phyloP scores from a whole-genome alignment of 1,140 invertebrate species.

The Papilio aristodemus region DNA sequence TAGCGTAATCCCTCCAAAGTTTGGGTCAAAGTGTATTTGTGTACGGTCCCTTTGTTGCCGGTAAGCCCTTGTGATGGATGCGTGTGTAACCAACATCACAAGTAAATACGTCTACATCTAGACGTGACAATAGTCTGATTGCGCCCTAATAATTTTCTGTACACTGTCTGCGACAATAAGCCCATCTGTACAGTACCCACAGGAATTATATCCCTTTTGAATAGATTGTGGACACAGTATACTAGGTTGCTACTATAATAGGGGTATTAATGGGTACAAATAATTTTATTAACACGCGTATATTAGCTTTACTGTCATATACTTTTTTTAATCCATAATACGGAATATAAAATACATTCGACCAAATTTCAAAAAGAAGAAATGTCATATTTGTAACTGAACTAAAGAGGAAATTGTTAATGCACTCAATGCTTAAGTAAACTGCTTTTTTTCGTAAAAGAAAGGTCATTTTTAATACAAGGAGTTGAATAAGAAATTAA shows the following conservation, averaged over 20 bases:
- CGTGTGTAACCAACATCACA: constrained; percentile 14
- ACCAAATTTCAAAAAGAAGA: no score
- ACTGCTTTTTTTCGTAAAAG: no score
- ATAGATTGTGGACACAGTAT: background rate
- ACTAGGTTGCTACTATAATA: background rate
- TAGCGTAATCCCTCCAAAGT: constrained; percentile 11
- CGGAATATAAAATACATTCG: no score
- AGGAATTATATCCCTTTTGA: constrained; percentile 22
- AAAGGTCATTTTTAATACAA: no score
- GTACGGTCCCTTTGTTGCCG: constrained; percentile 9
- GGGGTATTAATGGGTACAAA: background rate
- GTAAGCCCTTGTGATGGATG: constrained; percentile 25
- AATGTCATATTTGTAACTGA: no score
- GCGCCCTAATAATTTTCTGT: constrained; percentile 22
- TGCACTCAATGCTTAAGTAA: no score
- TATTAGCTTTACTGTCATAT: no score
- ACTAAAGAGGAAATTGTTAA: no score
- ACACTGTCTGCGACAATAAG: constrained; percentile 6
- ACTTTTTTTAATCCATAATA: no score
- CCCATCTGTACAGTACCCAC: background rate
- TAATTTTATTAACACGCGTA: background rate
- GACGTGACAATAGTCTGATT: constrained; percentile 20
- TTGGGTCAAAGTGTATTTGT: constrained; percentile 20
- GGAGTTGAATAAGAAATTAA: no score
- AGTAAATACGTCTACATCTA: constrained; percentile 21